Base-by-base conservation (phyloP, 2,113 vertebrate genomes). In the Urocolius indicus region DNA sequence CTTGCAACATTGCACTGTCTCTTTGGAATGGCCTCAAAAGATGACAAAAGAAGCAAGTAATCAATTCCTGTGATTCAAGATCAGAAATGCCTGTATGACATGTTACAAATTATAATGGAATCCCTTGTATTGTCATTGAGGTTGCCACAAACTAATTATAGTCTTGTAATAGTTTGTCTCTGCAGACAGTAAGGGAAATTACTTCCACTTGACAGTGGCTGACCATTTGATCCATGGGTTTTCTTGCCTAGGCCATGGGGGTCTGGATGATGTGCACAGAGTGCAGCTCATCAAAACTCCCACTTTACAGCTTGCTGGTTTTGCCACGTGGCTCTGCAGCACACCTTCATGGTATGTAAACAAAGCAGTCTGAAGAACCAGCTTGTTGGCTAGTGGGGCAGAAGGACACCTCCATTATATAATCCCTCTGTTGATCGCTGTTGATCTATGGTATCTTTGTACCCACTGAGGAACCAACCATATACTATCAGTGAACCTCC, bases 271-370 rank as follows among this genome's bases (percentile, higher is more conserved):
- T 27, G 22, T 9, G 36, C 36, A 19, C 12, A 22, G 29, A 38
- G 11, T 2, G 8, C 12, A 57, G 38, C 32, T 65, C n/a, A n/a
- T 19, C 26, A n/a, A 79, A 7, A 8, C 4, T 45, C 11, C 9
- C 11, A 6, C 16, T 73, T 71, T 27, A 20, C 49, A 85, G 17
- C 36, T 26, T 62, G 9, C 55, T 5, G 4, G 20, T 51, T 90
- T 76, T 57, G 58, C 43, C 27, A 14, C 1, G 0, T 0, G 1
- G n/a, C 36, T 89, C 30, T 67, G 46, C 27, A 45, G 52, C 12
- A 13, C 45, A 29, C 26, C 45, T 55, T 61, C n/a, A 2, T 10
- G 16, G 36, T 20, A 3, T 34, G 26, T 11, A 43, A 75, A 41
- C 52, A 14, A 19, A 45, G 62, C 5, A 24, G 27, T 68, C 66